Conservation (phyloP, 2,113 vertebrate species). For the Agelaius tricolor region DNA sequence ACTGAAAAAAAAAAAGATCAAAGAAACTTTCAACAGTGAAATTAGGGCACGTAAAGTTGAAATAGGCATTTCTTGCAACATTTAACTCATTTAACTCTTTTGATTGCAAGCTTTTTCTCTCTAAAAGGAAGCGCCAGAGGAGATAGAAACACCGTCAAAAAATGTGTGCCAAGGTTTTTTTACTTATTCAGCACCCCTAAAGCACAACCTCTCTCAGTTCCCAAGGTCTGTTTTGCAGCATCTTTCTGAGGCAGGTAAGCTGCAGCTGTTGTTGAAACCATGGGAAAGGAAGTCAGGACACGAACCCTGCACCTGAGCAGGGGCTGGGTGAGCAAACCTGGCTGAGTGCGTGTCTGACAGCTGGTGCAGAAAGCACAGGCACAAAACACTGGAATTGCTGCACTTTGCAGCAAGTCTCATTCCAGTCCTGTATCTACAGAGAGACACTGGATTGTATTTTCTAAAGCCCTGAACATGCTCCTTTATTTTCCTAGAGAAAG, state of each 20-base stretch:
- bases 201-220: not conserved
- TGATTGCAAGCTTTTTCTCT: conserved; percentile 15
- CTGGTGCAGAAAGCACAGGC: not conserved
- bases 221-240: not conserved
- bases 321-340: not conserved
- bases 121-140: conserved; percentile 20
- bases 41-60: conserved; percentile 16
- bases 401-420: not conserved
- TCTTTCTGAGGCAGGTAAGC: not conserved
- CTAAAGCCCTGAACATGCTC: not conserved
- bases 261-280: not conserved
- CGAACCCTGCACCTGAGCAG: not conserved
- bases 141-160: not conserved
- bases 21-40: conserved; percentile 45
- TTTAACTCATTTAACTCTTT: conserved; percentile 19
- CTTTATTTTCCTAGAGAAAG: not conserved
- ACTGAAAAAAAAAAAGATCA: conserved; percentile 40
- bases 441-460: not conserved
- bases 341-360: not conserved
- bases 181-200: not conserved
- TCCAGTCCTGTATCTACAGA: not conserved
- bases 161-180: not conserved
- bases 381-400: not conserved
- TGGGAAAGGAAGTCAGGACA: not conserved
- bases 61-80: conserved; percentile 26